Evolutionary conservation across 2,113 vertebrate genomes (phyloP).

Genomic region (Martes martes): DNA sequence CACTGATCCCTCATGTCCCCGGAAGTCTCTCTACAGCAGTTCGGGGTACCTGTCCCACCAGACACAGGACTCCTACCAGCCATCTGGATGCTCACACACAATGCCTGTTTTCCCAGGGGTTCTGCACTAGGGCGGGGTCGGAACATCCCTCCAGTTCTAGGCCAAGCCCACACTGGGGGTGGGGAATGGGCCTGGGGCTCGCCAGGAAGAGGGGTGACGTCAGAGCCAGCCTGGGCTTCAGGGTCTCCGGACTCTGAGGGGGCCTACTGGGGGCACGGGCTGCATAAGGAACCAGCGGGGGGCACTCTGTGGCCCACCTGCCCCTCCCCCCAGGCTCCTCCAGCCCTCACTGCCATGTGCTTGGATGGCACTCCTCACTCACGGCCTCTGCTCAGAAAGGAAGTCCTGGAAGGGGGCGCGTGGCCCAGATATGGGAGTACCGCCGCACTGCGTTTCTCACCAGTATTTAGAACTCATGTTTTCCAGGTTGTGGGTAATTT

Average conservation of each 20-base stretch:
- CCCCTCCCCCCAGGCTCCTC: background rate
- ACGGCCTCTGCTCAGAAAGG: background rate
- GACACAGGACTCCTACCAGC: background rate
- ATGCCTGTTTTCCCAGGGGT: background rate
- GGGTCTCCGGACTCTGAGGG: background rate
- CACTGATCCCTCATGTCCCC: background rate
- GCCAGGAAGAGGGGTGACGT: background rate
- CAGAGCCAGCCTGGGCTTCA: background rate
- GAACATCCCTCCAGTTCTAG: background rate
- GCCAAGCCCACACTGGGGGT: background rate
- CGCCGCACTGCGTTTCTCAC: fast-evolving
- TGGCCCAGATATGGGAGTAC: background rate
- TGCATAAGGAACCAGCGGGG: background rate
- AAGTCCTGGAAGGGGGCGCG: background rate
- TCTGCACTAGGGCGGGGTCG: background rate
- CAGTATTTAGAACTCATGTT: background rate
- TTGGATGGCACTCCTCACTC: background rate
- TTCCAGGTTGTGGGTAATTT: background rate
- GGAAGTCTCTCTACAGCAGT: background rate
- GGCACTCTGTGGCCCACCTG: too few species aligned
- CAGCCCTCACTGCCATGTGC: background rate
- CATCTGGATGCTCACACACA: background rate
- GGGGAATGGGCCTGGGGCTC: background rate
- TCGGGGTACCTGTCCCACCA: background rate
- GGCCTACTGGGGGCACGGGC: background rate